Percentiles rank a stretch among this genome's conserved stretches.
Evolutionary conservation across 2,113 vertebrate species (phyloP).

Genomic region (Trichechus manatus): DNA sequence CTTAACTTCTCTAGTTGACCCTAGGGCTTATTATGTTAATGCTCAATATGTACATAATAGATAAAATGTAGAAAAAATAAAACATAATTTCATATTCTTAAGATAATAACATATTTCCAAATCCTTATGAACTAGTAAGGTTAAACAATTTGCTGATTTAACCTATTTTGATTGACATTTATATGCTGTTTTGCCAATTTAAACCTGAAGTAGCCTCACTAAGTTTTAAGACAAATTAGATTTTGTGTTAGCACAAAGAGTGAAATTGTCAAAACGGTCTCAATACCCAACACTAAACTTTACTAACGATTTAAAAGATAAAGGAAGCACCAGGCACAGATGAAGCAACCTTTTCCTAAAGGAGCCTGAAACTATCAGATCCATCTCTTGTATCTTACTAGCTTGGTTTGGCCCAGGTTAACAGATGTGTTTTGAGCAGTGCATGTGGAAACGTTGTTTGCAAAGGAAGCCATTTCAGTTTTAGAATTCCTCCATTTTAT

Average conservation of each 20-base stretch:
- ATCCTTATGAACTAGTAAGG: background rate
- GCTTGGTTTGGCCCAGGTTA: background rate
- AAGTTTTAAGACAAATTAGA: background rate
- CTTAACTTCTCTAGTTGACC: background rate
- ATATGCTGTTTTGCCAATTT: background rate
- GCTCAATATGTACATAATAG: background rate
- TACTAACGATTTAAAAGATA: background rate
- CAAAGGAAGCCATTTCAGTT: background rate
- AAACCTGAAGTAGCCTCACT: background rate
- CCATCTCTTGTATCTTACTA: background rate
- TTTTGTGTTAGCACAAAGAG: background rate
- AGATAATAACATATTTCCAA: background rate
- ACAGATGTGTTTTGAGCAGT: background rate
- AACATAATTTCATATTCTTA: conserved; percentile 15
- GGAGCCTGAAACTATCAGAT: background rate
- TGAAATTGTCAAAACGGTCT: background rate
- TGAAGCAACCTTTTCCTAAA: background rate
- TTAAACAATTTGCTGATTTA: background rate
- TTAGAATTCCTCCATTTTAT: background rate
- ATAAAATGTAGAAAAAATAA: background rate
- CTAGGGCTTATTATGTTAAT: background rate
- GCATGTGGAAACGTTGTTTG: background rate
- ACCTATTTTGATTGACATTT: background rate
- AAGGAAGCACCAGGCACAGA: background rate
- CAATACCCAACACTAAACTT: background rate